Conservation (phyloP, 92 coral and sea anemone genomes). For the Porites rus region DNA sequence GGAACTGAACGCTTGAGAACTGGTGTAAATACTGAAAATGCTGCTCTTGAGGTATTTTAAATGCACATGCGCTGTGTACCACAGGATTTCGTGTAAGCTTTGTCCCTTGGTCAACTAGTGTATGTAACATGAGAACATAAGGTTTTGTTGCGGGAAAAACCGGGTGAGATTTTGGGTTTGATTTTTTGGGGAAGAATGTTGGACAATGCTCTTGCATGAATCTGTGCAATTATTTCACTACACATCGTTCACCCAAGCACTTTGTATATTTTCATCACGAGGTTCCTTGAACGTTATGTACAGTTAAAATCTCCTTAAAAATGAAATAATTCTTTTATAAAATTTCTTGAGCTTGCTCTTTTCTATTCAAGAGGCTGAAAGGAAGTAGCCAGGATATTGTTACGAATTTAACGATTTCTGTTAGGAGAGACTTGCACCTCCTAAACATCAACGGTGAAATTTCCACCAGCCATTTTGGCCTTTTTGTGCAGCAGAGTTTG, state of each 20-base stretch:
- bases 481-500: neutral
- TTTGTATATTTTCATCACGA: slow-evolving; percentile 41
- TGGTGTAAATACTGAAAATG: slow-evolving; percentile 50
- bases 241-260: slow-evolving; percentile 45
- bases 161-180: slow-evolving; percentile 1
- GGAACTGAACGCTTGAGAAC: slow-evolving; percentile 50
- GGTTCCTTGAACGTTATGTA: slow-evolving; percentile 37
- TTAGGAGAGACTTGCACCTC: neutral
- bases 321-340: slow-evolving; percentile 30
- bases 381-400: neutral
- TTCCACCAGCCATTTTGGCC: neutral
- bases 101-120: slow-evolving; percentile 8
- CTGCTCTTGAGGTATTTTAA: slow-evolving; percentile 24
- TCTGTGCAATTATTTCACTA: slow-evolving; percentile 34
- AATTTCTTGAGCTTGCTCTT: slow-evolving; percentile 21
- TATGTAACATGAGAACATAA: neutral
- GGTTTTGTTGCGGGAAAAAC: neutral
- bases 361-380: slow-evolving; percentile 2
- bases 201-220: slow-evolving; percentile 23
- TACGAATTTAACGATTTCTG: too few species aligned
- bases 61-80: slow-evolving; percentile 31
- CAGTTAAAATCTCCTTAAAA: slow-evolving; percentile 41
- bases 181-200: neutral
- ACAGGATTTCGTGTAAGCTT: slow-evolving; percentile 17
- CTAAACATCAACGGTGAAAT: neutral